Percentiles rank a stretch among this genome's conserved stretches.
These are phyloP conservation scores for Crypturellus undulatus DNA, from an alignment of 2,113 vertebrate species.

Conservation along the genomic window DNA sequence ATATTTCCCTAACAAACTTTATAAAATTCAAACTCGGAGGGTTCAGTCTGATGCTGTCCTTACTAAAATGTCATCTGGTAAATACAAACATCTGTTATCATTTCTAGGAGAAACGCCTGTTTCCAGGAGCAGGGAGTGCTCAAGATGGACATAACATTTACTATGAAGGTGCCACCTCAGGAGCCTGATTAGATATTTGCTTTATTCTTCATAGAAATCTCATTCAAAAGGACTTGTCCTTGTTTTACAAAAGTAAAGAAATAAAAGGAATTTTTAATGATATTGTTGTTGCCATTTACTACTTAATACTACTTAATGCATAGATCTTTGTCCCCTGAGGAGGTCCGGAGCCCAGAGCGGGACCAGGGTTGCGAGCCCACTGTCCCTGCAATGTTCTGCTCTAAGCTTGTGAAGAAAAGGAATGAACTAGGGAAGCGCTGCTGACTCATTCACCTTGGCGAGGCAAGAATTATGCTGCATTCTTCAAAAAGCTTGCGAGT, in stretches of 20 bases:
- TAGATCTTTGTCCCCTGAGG: background rate
- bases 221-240: background rate
- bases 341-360: constrained; percentile 17
- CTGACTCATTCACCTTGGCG: constrained; percentile 43
- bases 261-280: background rate
- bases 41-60: constrained; percentile 52
- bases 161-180: background rate
- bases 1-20: constrained; percentile 66
- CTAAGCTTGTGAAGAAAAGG: constrained; percentile 17
- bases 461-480: constrained; percentile 46
- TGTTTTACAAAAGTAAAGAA: constrained; percentile 1
- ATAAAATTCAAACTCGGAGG: constrained; percentile 62
- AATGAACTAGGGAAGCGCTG: constrained; percentile 26
- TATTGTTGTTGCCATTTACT: background rate
- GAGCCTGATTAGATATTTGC: background rate
- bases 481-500: constrained; percentile 50
- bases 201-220: background rate
- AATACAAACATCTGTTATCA: background rate
- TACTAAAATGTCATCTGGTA: constrained; percentile 61
- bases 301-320: background rate
- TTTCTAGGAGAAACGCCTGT: background rate
- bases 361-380: background rate
- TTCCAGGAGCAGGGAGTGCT: background rate
- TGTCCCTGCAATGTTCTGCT: background rate
- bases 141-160: background rate